Conservation (phyloP, 2,888 invertebrate genomes). For the Caenorhabditis sp. region DNA sequence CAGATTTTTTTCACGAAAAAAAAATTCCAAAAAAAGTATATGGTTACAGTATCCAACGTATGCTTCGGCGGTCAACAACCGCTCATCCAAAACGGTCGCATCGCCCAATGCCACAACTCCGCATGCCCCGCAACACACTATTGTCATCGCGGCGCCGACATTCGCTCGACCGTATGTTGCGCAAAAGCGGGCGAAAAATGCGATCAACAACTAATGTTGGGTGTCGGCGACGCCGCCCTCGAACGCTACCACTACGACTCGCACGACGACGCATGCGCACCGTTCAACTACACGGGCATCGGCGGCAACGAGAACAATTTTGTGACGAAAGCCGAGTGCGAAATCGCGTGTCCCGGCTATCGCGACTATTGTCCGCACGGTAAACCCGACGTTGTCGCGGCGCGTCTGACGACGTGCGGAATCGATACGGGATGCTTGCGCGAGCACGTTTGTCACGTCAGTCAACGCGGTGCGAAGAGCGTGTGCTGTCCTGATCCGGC, state of each 20-base stretch:
- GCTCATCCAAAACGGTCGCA: constrained; percentile 38
- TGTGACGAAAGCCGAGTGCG: constrained; percentile 57
- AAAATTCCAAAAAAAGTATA: not conserved
- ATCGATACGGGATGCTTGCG: constrained; percentile 56
- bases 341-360: constrained; percentile 54
- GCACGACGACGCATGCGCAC: constrained; percentile 48
- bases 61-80: constrained; percentile 59
- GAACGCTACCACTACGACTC: constrained; percentile 61
- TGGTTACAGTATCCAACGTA: constrained; percentile 54
- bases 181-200: constrained; percentile 57
- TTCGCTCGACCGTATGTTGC: constrained; percentile 58
- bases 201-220: constrained; percentile 59
- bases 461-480: constrained; percentile 53
- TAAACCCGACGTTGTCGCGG: constrained; percentile 47
- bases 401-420: constrained; percentile 53
- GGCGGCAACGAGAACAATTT: constrained; percentile 68
- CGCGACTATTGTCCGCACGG: constrained; percentile 65
- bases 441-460: constrained; percentile 65
- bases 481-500: constrained; percentile 66
- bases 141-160: constrained; percentile 56
- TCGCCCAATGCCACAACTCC: constrained; percentile 49
- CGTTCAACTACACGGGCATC: constrained; percentile 61
- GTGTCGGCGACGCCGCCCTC: constrained; percentile 54
- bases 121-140: constrained; percentile 62
- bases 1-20: too few relatives aligned